Percentiles rank a stretch among this genome's conserved stretches.
These are phyloP conservation scores for Platysteira castanea DNA, from an alignment of 2,113 vertebrate genomes.

Conservation along the genomic window DNA sequence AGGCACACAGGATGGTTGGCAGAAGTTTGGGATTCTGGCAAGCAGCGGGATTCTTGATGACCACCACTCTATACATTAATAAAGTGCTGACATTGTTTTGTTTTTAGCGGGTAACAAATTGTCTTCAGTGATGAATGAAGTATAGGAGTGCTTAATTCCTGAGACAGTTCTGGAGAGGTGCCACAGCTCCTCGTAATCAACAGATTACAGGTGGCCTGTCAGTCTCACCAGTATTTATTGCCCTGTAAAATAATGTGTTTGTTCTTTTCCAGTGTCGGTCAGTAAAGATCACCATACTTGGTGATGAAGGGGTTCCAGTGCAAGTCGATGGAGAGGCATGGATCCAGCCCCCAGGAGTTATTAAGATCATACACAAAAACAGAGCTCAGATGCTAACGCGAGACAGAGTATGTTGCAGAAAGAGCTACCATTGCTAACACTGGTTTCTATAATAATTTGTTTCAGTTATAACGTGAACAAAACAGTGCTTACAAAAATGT, in stretches of 20 bases:
- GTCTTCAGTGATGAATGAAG: neutral
- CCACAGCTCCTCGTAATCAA: neutral
- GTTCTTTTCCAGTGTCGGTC: slow-evolving; percentile 84
- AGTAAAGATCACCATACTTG: slow-evolving; percentile 97
- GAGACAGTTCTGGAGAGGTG: neutral
- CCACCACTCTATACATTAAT: neutral
- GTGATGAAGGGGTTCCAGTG: slow-evolving; percentile 93
- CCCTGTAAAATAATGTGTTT: neutral
- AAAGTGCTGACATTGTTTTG: neutral
- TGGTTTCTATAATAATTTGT: neutral
- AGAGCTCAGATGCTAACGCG: slow-evolving; percentile 96
- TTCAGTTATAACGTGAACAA: neutral
- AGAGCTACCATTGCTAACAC: neutral
- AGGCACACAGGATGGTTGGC: neutral
- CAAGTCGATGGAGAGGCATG: slow-evolving; percentile 98
- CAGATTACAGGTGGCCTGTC: neutral
- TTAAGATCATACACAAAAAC: slow-evolving; percentile 98
- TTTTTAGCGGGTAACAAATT: neutral
- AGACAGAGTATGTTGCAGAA: slow-evolving; percentile 84
- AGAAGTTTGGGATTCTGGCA: neutral
- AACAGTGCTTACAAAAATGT: neutral
- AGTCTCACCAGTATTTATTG: neutral
- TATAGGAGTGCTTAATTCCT: neutral
- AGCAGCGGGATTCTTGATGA: neutral
- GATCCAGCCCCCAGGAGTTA: slow-evolving; percentile 95